These are phyloP conservation scores for Triplophysa yarkandensis DNA, from an alignment of 2,797 vertebrate species.

Conservation along the genomic window DNA sequence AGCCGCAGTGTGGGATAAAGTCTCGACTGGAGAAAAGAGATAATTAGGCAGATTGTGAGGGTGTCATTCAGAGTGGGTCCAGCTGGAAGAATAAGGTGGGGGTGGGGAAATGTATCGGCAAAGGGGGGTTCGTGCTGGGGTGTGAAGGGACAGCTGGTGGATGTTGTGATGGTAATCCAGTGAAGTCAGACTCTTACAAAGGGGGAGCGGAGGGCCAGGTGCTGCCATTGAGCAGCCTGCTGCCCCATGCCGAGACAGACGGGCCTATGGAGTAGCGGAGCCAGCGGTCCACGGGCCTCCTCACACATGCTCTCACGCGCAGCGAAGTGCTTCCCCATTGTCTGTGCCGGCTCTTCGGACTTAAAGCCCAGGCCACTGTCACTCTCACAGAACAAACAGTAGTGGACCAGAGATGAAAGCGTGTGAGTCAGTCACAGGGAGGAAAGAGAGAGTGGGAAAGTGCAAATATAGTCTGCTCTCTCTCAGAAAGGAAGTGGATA, in stretches of 20 bases:
- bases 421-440: slow-evolving; percentile 45
- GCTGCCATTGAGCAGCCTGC: slow-evolving; percentile 82
- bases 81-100: slow-evolving; percentile 75
- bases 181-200: slow-evolving; percentile 83
- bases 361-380: slow-evolving; percentile 52
- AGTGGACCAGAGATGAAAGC: slow-evolving; percentile 47
- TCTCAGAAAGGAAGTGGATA: slow-evolving; percentile 32
- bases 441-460: no score
- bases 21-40: slow-evolving; percentile 69
- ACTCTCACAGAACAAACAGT: slow-evolving; percentile 49
- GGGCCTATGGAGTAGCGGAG: slow-evolving; percentile 76
- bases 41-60: slow-evolving; percentile 85
- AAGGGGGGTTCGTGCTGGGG: slow-evolving; percentile 49
- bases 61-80: slow-evolving; percentile 81
- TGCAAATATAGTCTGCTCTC: no score
- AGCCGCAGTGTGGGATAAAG: slow-evolving; percentile 60
- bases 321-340: slow-evolving; percentile 46
- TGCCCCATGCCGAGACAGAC: slow-evolving; percentile 80
- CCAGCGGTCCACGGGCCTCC: slow-evolving; percentile 64
- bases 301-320: slow-evolving; percentile 56
- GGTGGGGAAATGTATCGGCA: slow-evolving; percentile 59
- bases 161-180: slow-evolving; percentile 89
- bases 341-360: slow-evolving; percentile 51
- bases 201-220: slow-evolving; percentile 82
- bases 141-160: slow-evolving; percentile 82